Base-by-base conservation (phyloP, 2,797 vertebrate species). In the Alectoris magna region DNA sequence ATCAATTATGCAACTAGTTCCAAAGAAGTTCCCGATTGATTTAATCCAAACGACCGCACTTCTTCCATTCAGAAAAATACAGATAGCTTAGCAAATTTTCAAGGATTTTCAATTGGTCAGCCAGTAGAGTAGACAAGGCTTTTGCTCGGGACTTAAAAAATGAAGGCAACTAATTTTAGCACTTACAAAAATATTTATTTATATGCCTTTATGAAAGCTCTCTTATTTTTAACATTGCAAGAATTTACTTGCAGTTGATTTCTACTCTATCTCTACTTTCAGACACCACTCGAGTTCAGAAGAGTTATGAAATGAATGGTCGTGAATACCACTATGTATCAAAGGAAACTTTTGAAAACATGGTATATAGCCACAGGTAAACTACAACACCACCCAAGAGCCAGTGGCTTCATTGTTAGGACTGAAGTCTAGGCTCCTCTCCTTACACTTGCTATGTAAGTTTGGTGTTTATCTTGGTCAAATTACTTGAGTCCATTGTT, bases 311-410 rank as follows among this genome's bases (percentile, higher is more conserved):
- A 98, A 98, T 99, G 88, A 97, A 98, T 15, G 98, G 99, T 22
- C 97, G 98, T 95, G 99, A 99, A 78, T 99, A 99, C 97, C 97
- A 99, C 93, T 99, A 99, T 34, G 97, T 98, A 93, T 98, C 98
- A 44, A 98, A 98, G 67, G 98, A 99, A 95, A 97, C 98, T 63
- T 99, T 99, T 94, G 98, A 99, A 97, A 98, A 97, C 93, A 98
- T 99, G 98, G 96, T 99, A 17, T 98, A 98, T 31, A 98, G 97
- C 94, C 98, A 99, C 97, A 99, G 98, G 99, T 99, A 95, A 77
- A 71, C 83, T 59, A 23, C 49, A 83, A 59, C 8, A 15, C n/a
- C 21, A 69, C 74, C 26, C 34, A 87, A 82, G 62, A 83, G 55
- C 81, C 59, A 7, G 29, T 5, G 26, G 10, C 39, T 86, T 55